phyloP scores from a whole-genome alignment of 2,888 invertebrate species.

The Erannis defoliaria region DNA sequence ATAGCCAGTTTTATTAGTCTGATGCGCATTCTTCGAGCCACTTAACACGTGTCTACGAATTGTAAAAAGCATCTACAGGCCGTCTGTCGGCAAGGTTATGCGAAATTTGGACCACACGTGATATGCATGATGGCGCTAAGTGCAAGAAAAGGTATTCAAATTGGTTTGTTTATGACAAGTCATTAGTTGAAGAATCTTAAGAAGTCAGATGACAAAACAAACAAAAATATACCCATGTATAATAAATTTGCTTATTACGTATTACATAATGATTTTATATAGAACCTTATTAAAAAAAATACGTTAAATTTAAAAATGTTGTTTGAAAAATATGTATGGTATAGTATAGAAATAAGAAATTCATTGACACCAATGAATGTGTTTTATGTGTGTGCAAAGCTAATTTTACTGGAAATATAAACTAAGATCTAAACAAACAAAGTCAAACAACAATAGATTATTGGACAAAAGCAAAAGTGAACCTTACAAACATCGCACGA shows the following conservation, averaged over 20 bases:
- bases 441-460: slow-evolving; percentile 57
- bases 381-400: too few species aligned
- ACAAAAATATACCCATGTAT: background rate
- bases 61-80: slow-evolving; percentile 63
- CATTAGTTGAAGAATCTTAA: slow-evolving; percentile 2
- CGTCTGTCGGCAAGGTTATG: slow-evolving; percentile 67
- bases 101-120: slow-evolving; percentile 75
- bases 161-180: slow-evolving; percentile 17
- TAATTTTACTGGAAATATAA: too few species aligned
- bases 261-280: too few species aligned
- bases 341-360: too few species aligned
- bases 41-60: slow-evolving; percentile 76
- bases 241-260: background rate
- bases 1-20: slow-evolving; percentile 65
- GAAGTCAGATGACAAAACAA: background rate
- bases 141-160: slow-evolving; percentile 29
- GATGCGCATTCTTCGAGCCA: slow-evolving; percentile 65
- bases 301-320: too few species aligned
- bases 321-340: too few species aligned
- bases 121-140: slow-evolving; percentile 26
- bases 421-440: too few species aligned
- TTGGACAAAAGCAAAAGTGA: slow-evolving; percentile 50
- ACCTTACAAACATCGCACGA: slow-evolving; percentile 47
- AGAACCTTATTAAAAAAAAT: too few species aligned
- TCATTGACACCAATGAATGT: too few species aligned